phyloP scores from a whole-genome alignment of 1,140 invertebrate genomes.

The Rhyacophila brunnea region DNA sequence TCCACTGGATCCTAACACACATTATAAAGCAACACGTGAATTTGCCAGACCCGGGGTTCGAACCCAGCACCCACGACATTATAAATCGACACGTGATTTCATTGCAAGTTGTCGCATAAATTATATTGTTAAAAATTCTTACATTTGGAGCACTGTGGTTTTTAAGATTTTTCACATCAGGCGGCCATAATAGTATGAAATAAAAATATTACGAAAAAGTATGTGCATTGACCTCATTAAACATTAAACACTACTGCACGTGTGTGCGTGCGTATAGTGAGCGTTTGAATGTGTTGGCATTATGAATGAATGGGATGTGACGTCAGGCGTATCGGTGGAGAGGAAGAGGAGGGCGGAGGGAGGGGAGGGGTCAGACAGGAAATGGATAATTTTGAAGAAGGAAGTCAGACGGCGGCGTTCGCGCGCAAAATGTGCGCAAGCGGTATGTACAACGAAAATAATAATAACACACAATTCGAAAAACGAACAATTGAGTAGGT shows the following conservation, averaged over 20 bases:
- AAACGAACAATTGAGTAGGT: too few relatives aligned
- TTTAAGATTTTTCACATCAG: background rate
- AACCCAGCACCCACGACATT: too few relatives aligned
- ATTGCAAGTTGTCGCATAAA: too few relatives aligned
- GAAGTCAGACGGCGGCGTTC: constrained; percentile 21
- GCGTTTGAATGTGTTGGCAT: constrained; percentile 17
- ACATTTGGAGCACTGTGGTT: too few relatives aligned
- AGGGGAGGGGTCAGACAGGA: constrained; percentile 25
- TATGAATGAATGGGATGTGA: constrained; percentile 35
- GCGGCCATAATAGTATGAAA: constrained; percentile 7
- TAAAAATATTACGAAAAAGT: constrained; percentile 9
- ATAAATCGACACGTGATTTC: too few relatives aligned
- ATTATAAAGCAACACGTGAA: too few relatives aligned
- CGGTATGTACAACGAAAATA: too few relatives aligned
- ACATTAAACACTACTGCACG: background rate
- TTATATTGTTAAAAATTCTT: too few relatives aligned
- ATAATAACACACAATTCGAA: too few relatives aligned
- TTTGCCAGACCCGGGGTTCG: too few relatives aligned
- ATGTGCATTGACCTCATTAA: constrained; percentile 33
- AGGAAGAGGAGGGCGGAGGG: constrained; percentile 7
- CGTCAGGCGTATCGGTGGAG: constrained; percentile 15
- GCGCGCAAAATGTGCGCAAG: constrained; percentile 26
- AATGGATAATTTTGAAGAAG: constrained; percentile 34
- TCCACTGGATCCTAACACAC: too few relatives aligned
- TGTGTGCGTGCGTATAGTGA: constrained; percentile 7